Evolutionary conservation across 2,113 vertebrate genomes (phyloP).

Genomic region (Limnothrissa miodon): DNA sequence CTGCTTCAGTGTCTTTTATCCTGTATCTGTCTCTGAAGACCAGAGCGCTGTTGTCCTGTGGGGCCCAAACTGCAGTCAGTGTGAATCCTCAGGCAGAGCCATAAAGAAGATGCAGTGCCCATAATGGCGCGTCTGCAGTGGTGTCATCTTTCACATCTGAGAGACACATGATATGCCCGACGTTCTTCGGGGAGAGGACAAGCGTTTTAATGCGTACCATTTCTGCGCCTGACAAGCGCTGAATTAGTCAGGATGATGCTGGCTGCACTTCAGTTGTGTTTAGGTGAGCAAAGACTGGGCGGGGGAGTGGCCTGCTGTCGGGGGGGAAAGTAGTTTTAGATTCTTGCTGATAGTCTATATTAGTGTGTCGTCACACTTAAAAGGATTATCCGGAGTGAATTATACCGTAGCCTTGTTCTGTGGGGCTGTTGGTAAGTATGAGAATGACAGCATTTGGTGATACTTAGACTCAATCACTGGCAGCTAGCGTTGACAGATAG

Average conservation of each 20-base stretch:
- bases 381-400: too few species aligned
- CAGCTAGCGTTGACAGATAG: too few species aligned
- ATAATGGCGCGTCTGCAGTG: not conserved
- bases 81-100: not conserved
- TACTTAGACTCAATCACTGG: too few species aligned
- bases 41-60: not conserved
- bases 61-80: not conserved
- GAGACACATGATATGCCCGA: not conserved
- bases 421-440: too few species aligned
- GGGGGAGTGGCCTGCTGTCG: not conserved
- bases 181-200: not conserved
- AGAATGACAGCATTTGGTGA: too few species aligned
- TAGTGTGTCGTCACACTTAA: too few species aligned
- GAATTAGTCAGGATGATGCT: not conserved
- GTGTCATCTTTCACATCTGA: slow-evolving; percentile 16
- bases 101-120: not conserved
- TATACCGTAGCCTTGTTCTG: too few species aligned
- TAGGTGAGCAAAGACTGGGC: not conserved
- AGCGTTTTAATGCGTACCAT: not conserved
- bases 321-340: not conserved
- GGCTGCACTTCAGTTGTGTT: not conserved
- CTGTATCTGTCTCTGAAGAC: not conserved
- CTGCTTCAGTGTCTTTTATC: not conserved
- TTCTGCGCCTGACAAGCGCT: not conserved
- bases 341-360: not conserved